A percentile compares a stretch with the other conserved stretches of the same genome.
These are phyloP conservation scores for Heliangelus exortis DNA, from an alignment of 2,797 vertebrate species.

Conservation along the genomic window DNA sequence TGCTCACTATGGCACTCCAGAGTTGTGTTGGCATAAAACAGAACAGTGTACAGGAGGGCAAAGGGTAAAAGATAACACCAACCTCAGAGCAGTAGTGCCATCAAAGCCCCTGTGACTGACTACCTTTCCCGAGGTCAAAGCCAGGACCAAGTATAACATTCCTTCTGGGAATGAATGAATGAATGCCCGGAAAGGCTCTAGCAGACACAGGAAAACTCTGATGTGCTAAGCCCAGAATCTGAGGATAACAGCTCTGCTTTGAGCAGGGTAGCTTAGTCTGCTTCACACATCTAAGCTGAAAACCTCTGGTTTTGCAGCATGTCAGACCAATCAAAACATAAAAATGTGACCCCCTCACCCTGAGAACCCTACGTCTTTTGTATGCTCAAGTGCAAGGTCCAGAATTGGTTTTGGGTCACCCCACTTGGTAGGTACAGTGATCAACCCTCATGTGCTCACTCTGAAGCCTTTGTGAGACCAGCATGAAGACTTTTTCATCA, in stretches of 20 bases:
- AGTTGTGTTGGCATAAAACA: rapidly evolving
- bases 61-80: not conserved
- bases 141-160: rapidly evolving
- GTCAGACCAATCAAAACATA: not conserved
- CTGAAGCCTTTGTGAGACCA: not conserved
- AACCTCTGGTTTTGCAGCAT: rapidly evolving
- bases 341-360: rapidly evolving
- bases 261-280: not conserved
- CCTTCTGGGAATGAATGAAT: rapidly evolving
- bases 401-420: rapidly evolving
- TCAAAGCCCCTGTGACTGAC: rapidly evolving
- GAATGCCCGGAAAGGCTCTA: rapidly evolving
- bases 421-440: not conserved
- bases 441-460: rapidly evolving
- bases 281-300: not conserved
- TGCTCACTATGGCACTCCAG: rapidly evolving
- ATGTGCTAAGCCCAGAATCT: rapidly evolving
- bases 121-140: not conserved
- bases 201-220: not conserved
- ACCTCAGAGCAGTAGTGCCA: not conserved
- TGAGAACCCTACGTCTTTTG: rapidly evolving
- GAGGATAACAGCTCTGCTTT: not conserved
- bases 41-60: rapidly evolving
- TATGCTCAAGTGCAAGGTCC: not conserved
- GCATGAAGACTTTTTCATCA: rapidly evolving